A percentile compares a stretch with the other conserved stretches of the same genome.
phyloP scores from a whole-genome alignment of 2,113 vertebrate species.

The Mandrillus leucophaeus region DNA sequence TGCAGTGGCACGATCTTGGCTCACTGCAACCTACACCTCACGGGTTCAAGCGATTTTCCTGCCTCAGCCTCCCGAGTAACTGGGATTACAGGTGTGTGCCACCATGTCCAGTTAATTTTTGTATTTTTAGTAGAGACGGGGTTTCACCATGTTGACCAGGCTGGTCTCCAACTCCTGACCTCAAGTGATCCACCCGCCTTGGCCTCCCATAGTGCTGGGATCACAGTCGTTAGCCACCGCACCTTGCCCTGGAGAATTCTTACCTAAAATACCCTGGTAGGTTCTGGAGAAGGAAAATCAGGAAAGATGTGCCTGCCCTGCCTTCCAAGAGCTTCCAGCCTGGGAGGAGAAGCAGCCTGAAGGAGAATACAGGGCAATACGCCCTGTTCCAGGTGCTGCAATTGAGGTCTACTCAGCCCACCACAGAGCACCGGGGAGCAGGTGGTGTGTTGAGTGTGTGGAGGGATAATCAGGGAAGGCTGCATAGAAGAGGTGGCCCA shows the following conservation, averaged over 20 bases:
- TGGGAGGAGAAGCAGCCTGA: background rate
- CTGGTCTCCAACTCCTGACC: no score
- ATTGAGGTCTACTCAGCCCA: background rate
- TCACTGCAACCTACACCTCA: no score
- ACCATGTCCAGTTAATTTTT: no score
- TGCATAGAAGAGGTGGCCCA: background rate
- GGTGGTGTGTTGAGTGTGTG: background rate
- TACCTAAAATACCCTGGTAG: background rate
- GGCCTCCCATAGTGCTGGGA: no score
- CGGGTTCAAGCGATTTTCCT: no score
- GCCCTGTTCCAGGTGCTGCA: fast-evolving
- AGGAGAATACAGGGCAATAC: background rate
- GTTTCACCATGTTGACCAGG: no score
- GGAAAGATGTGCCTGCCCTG: background rate
- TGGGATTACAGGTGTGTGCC: no score
- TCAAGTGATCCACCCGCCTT: no score
- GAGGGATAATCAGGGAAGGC: background rate
- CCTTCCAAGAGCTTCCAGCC: background rate
- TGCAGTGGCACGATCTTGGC: no score
- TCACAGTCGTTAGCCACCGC: no score
- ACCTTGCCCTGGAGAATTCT: background rate
- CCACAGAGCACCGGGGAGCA: background rate
- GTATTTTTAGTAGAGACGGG: no score
- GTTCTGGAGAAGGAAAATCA: background rate
- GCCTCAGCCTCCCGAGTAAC: no score